A percentile compares a stretch with the other conserved stretches of the same genome.
Conservation (phyloP, 2,888 invertebrate genomes). For the Amphipyra tragopoginis region DNA sequence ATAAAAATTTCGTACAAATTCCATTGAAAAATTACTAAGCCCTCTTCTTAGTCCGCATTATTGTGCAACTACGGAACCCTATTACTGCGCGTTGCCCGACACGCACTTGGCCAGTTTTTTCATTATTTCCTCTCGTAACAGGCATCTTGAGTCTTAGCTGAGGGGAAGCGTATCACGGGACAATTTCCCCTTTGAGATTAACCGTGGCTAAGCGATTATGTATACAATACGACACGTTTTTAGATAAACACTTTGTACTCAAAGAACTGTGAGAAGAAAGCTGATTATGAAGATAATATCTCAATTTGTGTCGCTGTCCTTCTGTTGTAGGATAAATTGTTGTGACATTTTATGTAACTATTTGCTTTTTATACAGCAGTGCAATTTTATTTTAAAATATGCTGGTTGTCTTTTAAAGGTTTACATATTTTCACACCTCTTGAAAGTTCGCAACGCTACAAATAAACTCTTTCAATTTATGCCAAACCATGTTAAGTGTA, state of each 20-base stretch:
- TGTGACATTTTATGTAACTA: conserved; percentile 10
- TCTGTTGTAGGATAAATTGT: conserved; percentile 18
- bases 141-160: conserved; percentile 59
- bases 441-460: too few species aligned
- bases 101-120: conserved; percentile 23
- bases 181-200: conserved; percentile 83
- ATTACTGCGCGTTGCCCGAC: too few species aligned
- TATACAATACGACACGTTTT: conserved; percentile 62
- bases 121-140: conserved; percentile 59
- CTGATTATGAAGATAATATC: conserved; percentile 55
- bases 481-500: too few species aligned
- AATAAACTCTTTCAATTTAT: too few species aligned
- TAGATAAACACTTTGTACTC: conserved; percentile 55
- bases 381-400: too few species aligned
- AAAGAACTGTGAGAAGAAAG: conserved; percentile 50
- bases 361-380: conserved; percentile 14
- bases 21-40: too few species aligned
- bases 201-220: conserved; percentile 61
- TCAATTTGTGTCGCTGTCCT: conserved; percentile 42
- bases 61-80: too few species aligned
- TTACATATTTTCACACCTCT: too few species aligned
- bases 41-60: too few species aligned
- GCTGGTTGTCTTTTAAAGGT: too few species aligned
- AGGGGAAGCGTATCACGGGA: conserved; percentile 77
- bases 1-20: too few species aligned